phyloP scores from a whole-genome alignment of 1,140 invertebrate species.

The Pseudomyrmex pallidus region DNA sequence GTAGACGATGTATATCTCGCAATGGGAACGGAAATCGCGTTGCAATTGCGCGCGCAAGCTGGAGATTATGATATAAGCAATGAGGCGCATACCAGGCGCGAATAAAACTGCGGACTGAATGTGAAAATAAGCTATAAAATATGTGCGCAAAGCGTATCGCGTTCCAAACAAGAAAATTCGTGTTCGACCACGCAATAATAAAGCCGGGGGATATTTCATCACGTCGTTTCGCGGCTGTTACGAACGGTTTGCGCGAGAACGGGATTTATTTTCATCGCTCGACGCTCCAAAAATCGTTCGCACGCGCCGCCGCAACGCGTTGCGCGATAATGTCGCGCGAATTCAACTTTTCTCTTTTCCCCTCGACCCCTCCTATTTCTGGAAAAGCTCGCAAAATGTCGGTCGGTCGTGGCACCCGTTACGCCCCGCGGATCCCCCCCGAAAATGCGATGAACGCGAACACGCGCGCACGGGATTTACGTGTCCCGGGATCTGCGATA shows the following conservation, averaged over 20 bases:
- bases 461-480: slow-evolving; percentile 20
- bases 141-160: neutral
- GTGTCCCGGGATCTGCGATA: neutral
- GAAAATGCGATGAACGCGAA: slow-evolving; percentile 8
- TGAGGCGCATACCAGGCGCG: neutral
- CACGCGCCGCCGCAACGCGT: neutral
- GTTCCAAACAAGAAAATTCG: slow-evolving; percentile 14
- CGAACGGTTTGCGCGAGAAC: neutral
- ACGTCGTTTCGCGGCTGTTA: neutral
- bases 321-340: slow-evolving; percentile 1
- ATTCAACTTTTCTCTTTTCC: too few species aligned
- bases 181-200: neutral
- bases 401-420: neutral
- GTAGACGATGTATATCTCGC: slow-evolving; percentile 15
- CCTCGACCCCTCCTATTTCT: too few species aligned
- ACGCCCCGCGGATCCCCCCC: neutral
- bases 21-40: slow-evolving; percentile 47
- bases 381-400: slow-evolving; percentile 35
- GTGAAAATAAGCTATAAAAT: too few species aligned
- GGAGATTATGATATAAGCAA: slow-evolving; percentile 12
- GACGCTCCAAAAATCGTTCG: neutral
- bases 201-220: neutral
- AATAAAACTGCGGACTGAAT: neutral
- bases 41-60: slow-evolving; percentile 13
- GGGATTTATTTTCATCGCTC: slow-evolving; percentile 44